These are phyloP conservation scores for Monoplex corrugatus DNA, from an alignment of 2,888 invertebrate genomes.

Conservation along the genomic window DNA sequence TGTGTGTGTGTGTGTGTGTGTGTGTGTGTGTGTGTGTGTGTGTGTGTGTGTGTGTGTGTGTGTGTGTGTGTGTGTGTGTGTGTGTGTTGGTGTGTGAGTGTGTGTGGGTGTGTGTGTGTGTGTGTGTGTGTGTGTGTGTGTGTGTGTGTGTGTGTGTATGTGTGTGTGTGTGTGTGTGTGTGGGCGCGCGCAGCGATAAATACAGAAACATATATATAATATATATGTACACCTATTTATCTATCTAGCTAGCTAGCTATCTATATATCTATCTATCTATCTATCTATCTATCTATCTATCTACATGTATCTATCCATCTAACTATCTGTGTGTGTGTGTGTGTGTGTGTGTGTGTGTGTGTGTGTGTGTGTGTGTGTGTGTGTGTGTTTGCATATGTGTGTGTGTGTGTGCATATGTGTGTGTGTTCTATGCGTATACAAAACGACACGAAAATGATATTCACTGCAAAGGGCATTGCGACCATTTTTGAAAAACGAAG, in stretches of 20 bases:
- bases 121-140: neutral
- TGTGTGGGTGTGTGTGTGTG: neutral
- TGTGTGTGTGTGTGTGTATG: neutral
- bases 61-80: neutral
- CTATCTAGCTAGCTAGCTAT: too few relatives aligned
- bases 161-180: neutral
- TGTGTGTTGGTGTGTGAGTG: neutral
- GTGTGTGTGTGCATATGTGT: neutral
- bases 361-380: conserved; percentile 1
- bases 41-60: conserved; percentile 1
- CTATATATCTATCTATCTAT: too few relatives aligned
- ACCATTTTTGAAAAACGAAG: too few relatives aligned
- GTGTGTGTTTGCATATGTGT: neutral
- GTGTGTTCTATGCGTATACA: neutral
- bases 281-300: too few relatives aligned
- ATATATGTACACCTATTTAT: too few relatives aligned
- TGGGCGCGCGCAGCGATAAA: too few relatives aligned
- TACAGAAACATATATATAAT: too few relatives aligned
- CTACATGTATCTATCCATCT: too few relatives aligned
- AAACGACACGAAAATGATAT: too few relatives aligned
- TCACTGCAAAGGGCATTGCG: too few relatives aligned
- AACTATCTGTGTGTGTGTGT: neutral
- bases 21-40: conserved; percentile 1
- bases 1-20: conserved; percentile 1
- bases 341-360: neutral